Evolutionary conservation across 2,797 vertebrate genomes (phyloP), one percentile per base, ranked within the genome.

Genomic region (Clarias pachynema): DNA sequence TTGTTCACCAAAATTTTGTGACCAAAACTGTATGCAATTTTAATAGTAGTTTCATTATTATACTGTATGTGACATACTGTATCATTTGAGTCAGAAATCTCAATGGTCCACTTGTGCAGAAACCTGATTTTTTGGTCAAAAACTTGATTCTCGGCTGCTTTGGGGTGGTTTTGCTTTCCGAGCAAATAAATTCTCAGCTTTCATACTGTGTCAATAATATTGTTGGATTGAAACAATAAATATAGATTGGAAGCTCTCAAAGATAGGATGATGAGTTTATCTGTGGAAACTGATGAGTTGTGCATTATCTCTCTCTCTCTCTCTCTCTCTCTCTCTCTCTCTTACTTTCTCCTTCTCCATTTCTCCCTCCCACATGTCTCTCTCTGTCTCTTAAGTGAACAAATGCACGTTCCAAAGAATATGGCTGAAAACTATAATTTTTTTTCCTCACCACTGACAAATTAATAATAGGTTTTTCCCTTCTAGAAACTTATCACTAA

Each of bases 211-310:
- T 60, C 68, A 15, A 59, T 74, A 62, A 59, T 72, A 63, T 70
- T 74, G 81, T 70, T 26, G 56, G 24, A 77, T 31, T 53, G 69
- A 74, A 84, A 65, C 26, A 74, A 81, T 66, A 66, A 81, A 81
- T 81, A 81, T 81, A 24, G 79, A 81, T 81, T 53, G 62, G 40
- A 81, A 31, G 62, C 79, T 53, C 56, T 81, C 63, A 81, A 66
- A 65, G 70, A 85, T 68, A 68, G 60, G 81, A 65, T 81, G 62
- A 81, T 81, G 9, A 53, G 79, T 81, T 81, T 81, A 81, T 81
- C 79, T 53, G 40, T 31, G 40, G 9, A 81, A 81, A 65, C 40
- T 53, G 79, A 81, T 81, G 77, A 79, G 59, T 31, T 34, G 75
- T 78, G 78, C 78, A 80, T 80, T 80, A 65, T 79, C 57, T 40